phyloP scores from a whole-genome alignment of 53 echinoderm and acorn worm genomes.

The Temnopleurus reevesii region DNA sequence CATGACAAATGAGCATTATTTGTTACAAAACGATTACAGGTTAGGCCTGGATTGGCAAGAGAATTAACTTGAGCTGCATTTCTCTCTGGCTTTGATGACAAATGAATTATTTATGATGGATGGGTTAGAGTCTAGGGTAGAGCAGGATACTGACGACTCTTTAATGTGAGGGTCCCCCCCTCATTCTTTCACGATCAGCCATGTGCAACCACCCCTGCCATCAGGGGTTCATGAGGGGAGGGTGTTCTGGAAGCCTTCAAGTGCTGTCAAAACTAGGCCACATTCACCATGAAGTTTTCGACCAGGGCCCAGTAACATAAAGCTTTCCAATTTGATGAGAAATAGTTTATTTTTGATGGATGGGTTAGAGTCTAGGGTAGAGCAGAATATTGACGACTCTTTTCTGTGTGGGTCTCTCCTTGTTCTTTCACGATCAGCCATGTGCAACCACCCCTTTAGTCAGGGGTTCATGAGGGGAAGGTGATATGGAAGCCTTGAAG shows the following conservation, averaged over 20 bases:
- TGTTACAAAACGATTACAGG: too few relatives aligned
- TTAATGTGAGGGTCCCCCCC: not conserved
- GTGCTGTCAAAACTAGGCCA: too few relatives aligned
- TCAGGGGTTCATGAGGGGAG: not conserved
- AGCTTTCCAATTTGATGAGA: too few relatives aligned
- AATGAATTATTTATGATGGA: not conserved
- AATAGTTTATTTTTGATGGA: not conserved
- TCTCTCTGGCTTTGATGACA: not conserved
- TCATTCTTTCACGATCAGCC: not conserved
- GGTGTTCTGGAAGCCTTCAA: not conserved
- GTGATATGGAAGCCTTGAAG: not conserved
- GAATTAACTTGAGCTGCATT: too few relatives aligned
- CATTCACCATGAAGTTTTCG: too few relatives aligned
- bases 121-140: not conserved
- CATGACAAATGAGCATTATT: too few relatives aligned
- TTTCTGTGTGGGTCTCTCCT: not conserved
- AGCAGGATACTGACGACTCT: not conserved
- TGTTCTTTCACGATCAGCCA: not conserved
- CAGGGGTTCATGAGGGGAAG: not conserved
- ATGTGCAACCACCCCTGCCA: not conserved
- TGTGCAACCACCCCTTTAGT: not conserved
- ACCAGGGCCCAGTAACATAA: too few relatives aligned
- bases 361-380: not conserved
- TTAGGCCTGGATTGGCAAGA: too few relatives aligned
- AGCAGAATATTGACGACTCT: not conserved